These are phyloP conservation scores for Eueides isabella DNA, from an alignment of 1,140 invertebrate species.

Conservation along the genomic window DNA sequence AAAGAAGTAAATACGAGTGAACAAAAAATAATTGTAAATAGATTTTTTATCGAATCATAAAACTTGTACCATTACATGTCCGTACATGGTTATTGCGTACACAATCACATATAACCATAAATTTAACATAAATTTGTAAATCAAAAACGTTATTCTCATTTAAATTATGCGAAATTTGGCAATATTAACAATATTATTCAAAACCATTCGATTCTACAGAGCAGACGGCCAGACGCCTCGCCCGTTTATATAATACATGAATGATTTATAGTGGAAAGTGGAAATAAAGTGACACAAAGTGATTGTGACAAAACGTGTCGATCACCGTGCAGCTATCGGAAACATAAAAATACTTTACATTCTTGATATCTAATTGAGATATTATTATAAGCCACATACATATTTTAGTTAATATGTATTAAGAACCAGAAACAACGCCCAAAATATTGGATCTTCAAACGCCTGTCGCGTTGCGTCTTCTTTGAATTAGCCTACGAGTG, in stretches of 20 bases:
- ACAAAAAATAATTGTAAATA: too few relatives aligned
- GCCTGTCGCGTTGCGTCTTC: not conserved
- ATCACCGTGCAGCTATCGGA: not conserved
- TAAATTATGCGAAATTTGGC: conserved; percentile 1
- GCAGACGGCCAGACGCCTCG: conserved; percentile 23
- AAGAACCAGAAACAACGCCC: conserved; percentile 9
- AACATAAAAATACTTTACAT: conserved; percentile 21
- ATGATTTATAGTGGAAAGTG: conserved; percentile 27
- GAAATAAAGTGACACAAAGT: not conserved
- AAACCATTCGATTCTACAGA: conserved; percentile 7
- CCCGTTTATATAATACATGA: conserved; percentile 11
- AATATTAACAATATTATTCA: not conserved
- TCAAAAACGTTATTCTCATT: not conserved
- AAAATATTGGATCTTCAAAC: conserved; percentile 5
- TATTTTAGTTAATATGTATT: not conserved
- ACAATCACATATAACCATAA: not conserved
- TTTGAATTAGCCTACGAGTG: conserved; percentile 5
- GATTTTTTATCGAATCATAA: too few relatives aligned
- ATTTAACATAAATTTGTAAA: not conserved
- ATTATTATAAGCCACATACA: not conserved
- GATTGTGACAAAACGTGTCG: not conserved
- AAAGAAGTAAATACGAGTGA: too few relatives aligned
- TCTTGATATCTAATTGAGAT: conserved; percentile 13
- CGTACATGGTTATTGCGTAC: too few relatives aligned
- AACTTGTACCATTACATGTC: too few relatives aligned